phyloP scores from a whole-genome alignment of 2,113 vertebrate species.

The Scophthalmus maximus region DNA sequence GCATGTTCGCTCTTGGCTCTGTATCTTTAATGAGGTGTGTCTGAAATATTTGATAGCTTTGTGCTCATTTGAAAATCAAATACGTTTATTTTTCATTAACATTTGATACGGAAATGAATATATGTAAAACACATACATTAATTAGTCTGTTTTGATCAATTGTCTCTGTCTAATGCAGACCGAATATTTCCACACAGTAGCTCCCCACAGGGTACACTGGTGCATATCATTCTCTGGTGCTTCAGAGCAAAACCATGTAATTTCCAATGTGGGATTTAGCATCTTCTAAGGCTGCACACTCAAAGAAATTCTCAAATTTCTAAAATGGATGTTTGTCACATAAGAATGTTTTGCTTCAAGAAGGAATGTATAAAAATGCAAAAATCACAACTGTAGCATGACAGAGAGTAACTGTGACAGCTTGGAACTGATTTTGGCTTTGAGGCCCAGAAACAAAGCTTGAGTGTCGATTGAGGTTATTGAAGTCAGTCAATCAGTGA shows the following conservation, averaged over 20 bases:
- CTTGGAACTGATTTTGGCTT: neutral
- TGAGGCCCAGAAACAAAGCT: neutral
- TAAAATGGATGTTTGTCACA: constrained; percentile 46
- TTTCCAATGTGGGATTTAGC: constrained; percentile 76
- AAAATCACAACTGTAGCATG: constrained; percentile 20
- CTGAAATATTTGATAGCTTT: constrained; percentile 80
- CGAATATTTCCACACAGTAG: constrained; percentile 64
- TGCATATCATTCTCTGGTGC: constrained; percentile 72
- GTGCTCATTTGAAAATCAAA: constrained; percentile 81
- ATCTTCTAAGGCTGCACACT: constrained; percentile 60
- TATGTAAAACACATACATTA: constrained; percentile 84
- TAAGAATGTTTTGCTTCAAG: constrained; percentile 41
- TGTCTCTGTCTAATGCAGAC: constrained; percentile 76
- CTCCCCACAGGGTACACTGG: constrained; percentile 68
- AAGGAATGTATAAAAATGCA: constrained; percentile 28
- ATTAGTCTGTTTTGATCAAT: constrained; percentile 84
- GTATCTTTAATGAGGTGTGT: constrained; percentile 81
- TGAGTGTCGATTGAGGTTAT: neutral
- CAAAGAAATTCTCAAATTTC: constrained; percentile 50
- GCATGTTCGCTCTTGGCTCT: constrained; percentile 78
- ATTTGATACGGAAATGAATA: constrained; percentile 83
- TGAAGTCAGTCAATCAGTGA: neutral
- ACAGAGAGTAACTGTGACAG: constrained; percentile 23
- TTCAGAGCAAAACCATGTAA: constrained; percentile 76
- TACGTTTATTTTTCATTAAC: constrained; percentile 81